Base-by-base conservation (phyloP, 2,797 vertebrate genomes). In the Perodicticus potto region DNA sequence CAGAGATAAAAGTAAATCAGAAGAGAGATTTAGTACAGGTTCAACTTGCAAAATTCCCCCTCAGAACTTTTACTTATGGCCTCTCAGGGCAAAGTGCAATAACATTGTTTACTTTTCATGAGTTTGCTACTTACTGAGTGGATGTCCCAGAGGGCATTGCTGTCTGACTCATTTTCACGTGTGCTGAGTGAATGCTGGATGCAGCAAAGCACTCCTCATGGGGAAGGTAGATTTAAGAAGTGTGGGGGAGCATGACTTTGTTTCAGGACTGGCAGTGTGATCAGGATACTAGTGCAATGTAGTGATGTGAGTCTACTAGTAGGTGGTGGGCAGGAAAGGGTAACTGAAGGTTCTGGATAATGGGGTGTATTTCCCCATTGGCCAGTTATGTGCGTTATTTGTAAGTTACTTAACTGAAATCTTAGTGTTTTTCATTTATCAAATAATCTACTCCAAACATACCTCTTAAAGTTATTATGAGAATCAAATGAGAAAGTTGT, bases 271-370 rank as follows among this genome's bases (percentile, higher is more conserved):
- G 25, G 59, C 17, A 1, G 22, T 19, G 34, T 40, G 55, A 76
- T 32, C 61, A 23, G 81, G 74, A 13, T 1, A 32, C 34, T 3
- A 10, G 22, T 1, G 34, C 14, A 70, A 27, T 12, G 32, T 4
- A 19, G 10, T 0, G 40, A 5, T 67, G 57, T 4, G 12, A 13
- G 7, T 29, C 59, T 16, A 0, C 10, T 2, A 5, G 22, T 0
- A 1, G 76, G 37, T 4, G 32, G n/a, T 1, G 27, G 8, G 34
- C 4, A 27, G 63, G 20, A 59, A 49, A 6, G 19, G 27, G 8
- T 7, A 16, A 70, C 17, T 9, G 27, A 11, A 7, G 7, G 63
- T 7, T 59, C 67, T 1, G 9, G 16, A 29, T 40, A 61, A 27
- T 7, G 6, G 20, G 7, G 9, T 22, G 0, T 43, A 49, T n/a